Evolutionary conservation across 1,140 invertebrate genomes (phyloP).

Genomic region (Fopius arisanus): DNA sequence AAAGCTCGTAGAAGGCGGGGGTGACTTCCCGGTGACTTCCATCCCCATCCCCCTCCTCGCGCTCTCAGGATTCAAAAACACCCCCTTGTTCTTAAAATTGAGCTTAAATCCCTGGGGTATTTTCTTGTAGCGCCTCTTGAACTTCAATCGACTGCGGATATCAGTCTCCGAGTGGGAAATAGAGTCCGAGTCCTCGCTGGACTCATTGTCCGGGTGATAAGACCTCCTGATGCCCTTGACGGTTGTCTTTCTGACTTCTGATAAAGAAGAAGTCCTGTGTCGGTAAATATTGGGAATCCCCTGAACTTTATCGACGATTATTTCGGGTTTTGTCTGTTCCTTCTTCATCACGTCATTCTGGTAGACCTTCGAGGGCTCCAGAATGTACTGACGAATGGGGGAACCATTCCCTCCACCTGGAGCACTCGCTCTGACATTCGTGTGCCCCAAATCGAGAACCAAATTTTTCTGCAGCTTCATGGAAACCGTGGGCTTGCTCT

Average conservation of each 20-base stretch:
- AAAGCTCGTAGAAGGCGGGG: slow-evolving; percentile 61
- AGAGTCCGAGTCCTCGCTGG: slow-evolving; percentile 61
- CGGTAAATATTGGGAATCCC: slow-evolving; percentile 44
- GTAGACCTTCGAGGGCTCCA: slow-evolving; percentile 58
- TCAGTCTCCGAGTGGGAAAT: slow-evolving; percentile 62
- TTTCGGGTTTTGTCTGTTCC: slow-evolving; percentile 39
- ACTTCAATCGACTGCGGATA: slow-evolving; percentile 52
- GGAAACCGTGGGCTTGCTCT: neutral
- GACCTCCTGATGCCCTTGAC: slow-evolving; percentile 54
- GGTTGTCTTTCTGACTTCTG: slow-evolving; percentile 52
- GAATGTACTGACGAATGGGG: slow-evolving; percentile 43
- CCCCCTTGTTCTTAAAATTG: slow-evolving; percentile 52
- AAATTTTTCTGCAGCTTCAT: slow-evolving; percentile 32
- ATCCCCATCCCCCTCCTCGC: slow-evolving; percentile 44
- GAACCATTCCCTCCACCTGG: slow-evolving; percentile 36
- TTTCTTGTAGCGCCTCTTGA: slow-evolving; percentile 51
- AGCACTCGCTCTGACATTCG: slow-evolving; percentile 32
- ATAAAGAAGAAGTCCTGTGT: slow-evolving; percentile 57
- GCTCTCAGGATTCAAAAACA: slow-evolving; percentile 30
- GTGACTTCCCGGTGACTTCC: slow-evolving; percentile 56
- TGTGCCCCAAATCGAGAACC: slow-evolving; percentile 36
- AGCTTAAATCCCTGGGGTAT: slow-evolving; percentile 50
- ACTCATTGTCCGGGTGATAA: slow-evolving; percentile 57
- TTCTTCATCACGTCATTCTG: slow-evolving; percentile 51
- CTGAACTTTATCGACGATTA: slow-evolving; percentile 40